These are phyloP conservation scores for Lepus townsendii DNA, from an alignment of 2,797 vertebrate species.

Conservation along the genomic window DNA sequence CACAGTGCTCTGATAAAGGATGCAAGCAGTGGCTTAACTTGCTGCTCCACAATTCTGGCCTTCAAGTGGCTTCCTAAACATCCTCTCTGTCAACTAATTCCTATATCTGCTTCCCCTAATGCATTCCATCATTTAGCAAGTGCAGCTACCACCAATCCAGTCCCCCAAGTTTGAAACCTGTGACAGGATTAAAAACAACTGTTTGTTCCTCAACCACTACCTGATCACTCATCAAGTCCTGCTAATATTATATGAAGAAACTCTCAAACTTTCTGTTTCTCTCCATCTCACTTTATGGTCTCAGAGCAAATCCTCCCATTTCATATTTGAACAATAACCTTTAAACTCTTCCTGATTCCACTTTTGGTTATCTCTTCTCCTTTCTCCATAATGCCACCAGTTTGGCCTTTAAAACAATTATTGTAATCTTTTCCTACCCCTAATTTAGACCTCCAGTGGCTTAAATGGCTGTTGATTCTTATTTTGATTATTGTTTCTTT, in stretches of 20 bases:
- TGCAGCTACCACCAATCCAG: background rate
- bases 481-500: background rate
- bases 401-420: background rate
- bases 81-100: background rate
- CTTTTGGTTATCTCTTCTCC: background rate
- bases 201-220: no score
- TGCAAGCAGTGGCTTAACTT: no score
- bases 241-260: background rate
- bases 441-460: no score
- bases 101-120: background rate
- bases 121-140: background rate
- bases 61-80: background rate
- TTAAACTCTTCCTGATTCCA: background rate
- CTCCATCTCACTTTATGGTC: background rate
- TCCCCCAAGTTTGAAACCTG: background rate
- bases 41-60: no score
- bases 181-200: background rate
- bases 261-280: background rate
- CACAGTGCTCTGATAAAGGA: no score
- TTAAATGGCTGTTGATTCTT: background rate
- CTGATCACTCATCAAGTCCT: background rate
- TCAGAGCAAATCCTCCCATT: background rate
- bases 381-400: background rate
- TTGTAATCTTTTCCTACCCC: no score
- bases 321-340: background rate